Conservation (phyloP, 92 coral and sea anemone genomes). For the Actinostola sp. region DNA sequence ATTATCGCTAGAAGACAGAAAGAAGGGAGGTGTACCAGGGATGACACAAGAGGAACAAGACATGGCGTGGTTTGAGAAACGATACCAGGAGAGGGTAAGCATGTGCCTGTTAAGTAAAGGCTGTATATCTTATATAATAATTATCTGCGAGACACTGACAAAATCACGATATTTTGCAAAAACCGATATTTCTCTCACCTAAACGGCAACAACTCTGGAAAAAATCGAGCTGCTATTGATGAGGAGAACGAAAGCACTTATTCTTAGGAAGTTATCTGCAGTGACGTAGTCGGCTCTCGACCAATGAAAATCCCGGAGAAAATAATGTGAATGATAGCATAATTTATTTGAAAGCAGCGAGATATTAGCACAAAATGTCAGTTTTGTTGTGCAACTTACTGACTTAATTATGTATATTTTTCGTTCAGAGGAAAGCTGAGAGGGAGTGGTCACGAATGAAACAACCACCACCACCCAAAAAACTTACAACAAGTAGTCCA, state of each 20-base stretch:
- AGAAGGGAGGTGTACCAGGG: slow-evolving; percentile 54
- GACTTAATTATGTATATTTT: not conserved
- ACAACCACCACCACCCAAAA: slow-evolving; percentile 4
- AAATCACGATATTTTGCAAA: not conserved
- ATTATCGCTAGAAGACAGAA: slow-evolving; percentile 73
- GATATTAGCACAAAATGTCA: not conserved
- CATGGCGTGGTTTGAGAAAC: slow-evolving; percentile 95
- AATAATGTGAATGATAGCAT: too few species aligned
- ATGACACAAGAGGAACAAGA: slow-evolving; percentile 89
- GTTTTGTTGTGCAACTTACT: not conserved
- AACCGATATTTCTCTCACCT: not conserved
- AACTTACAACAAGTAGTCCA: slow-evolving; percentile 14
- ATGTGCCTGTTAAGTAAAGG: too few species aligned
- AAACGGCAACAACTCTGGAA: too few species aligned
- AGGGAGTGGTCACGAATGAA: slow-evolving; percentile 31
- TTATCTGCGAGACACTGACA: too few species aligned
- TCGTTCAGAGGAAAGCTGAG: slow-evolving; percentile 40
- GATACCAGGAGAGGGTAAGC: slow-evolving; percentile 94
- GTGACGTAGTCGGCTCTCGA: too few species aligned
- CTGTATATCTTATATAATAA: not conserved
- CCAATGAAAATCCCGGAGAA: too few species aligned
- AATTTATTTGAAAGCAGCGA: not conserved
- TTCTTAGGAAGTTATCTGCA: too few species aligned
- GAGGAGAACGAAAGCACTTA: too few species aligned
- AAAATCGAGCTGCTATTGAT: too few species aligned